Evolutionary conservation across 64 coral and sea anemone species (phyloP).

Genomic region (Astreopora myriophthalma): DNA sequence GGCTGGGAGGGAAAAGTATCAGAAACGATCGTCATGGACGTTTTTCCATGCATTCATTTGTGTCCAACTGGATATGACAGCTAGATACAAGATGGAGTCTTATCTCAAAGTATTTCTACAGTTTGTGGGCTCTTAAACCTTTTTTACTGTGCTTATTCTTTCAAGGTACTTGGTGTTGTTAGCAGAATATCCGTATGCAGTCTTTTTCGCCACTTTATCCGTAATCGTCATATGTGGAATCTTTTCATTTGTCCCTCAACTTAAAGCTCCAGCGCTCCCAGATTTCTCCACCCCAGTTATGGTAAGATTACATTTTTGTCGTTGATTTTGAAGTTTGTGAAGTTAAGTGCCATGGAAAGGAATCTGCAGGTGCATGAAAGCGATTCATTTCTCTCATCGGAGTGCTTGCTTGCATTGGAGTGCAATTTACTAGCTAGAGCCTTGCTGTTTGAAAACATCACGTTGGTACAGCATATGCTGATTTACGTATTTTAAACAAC

Average conservation of each 20-base stretch:
- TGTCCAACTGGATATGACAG: too few relatives aligned
- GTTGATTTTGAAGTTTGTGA: background rate
- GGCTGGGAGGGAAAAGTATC: too few relatives aligned
- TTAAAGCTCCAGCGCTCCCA: slow-evolving; percentile 84
- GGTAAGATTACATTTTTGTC: slow-evolving; percentile 47
- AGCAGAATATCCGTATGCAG: slow-evolving; percentile 78
- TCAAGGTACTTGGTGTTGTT: slow-evolving; percentile 79
- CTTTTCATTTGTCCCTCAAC: slow-evolving; percentile 79
- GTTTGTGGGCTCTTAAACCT: too few relatives aligned
- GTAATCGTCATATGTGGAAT: slow-evolving; percentile 77
- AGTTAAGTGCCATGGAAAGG: background rate
- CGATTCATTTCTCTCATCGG: background rate
- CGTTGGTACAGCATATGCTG: too few relatives aligned
- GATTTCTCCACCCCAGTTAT: slow-evolving; percentile 90
- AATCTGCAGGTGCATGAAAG: background rate
- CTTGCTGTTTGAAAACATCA: too few relatives aligned
- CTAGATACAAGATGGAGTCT: too few relatives aligned
- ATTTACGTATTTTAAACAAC: too few relatives aligned
- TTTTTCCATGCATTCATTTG: too few relatives aligned
- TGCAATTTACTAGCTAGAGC: too few relatives aligned
- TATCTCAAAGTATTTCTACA: too few relatives aligned
- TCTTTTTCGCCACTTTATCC: slow-evolving; percentile 66
- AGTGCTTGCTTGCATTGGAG: too few relatives aligned
- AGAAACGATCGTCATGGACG: too few relatives aligned
- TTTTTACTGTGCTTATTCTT: background rate